phyloP scores from a whole-genome alignment of 1,140 invertebrate genomes.

The Ceratina australensis region DNA sequence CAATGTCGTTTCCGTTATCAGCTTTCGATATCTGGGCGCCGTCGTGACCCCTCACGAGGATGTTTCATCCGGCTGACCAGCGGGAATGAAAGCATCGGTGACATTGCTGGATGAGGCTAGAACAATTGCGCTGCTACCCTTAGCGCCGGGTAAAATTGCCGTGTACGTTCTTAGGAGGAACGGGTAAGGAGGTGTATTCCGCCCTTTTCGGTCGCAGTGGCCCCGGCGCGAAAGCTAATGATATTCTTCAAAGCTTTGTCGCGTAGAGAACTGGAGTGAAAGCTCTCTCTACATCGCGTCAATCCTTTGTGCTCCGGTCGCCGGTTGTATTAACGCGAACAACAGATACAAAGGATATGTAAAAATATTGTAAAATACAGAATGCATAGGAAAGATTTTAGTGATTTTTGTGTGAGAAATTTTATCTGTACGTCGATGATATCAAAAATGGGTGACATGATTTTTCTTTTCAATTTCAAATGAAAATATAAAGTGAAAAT shows the following conservation, averaged over 20 bases:
- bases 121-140: neutral
- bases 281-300: neutral
- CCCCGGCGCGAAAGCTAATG: constrained; percentile 1
- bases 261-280: neutral
- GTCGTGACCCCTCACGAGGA: neutral
- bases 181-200: neutral
- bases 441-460: too few relatives aligned
- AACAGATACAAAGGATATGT: too few relatives aligned
- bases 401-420: too few relatives aligned
- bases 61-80: neutral
- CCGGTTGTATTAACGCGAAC: too few relatives aligned
- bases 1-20: constrained; percentile 22
- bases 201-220: too few relatives aligned
- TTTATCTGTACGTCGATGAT: too few relatives aligned
- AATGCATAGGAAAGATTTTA: too few relatives aligned
- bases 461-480: too few relatives aligned
- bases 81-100: too few relatives aligned
- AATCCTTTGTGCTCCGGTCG: neutral
- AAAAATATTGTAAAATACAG: too few relatives aligned
- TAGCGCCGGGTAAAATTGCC: neutral
- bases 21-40: constrained; percentile 2
- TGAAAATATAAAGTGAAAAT: too few relatives aligned
- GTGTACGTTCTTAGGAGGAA: neutral
- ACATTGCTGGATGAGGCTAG: neutral
- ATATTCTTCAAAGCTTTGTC: neutral